Conservation (phyloP, 2,888 invertebrate genomes). For the Cryptophagus acutangulus region DNA sequence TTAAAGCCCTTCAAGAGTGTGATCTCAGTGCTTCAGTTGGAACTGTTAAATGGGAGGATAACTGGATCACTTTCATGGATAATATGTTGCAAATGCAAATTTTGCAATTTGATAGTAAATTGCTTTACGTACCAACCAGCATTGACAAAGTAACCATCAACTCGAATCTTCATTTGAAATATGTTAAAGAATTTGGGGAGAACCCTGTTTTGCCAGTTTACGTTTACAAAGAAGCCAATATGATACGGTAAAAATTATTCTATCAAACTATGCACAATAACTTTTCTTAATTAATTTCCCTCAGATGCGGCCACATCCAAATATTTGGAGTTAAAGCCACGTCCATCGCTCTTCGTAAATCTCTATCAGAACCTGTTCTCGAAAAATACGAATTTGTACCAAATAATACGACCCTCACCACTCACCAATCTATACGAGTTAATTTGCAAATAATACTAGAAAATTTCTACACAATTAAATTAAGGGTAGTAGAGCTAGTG, state of each 20-base stretch:
- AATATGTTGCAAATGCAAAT: conserved; percentile 76
- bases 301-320: conserved; percentile 69
- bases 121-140: conserved; percentile 64
- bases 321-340: conserved; percentile 72
- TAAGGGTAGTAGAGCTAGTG: conserved; percentile 40
- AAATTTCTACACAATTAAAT: conserved; percentile 55
- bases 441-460: conserved; percentile 69
- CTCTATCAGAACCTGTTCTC: conserved; percentile 68
- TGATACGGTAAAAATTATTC: conserved; percentile 35
- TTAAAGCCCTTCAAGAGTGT: conserved; percentile 29
- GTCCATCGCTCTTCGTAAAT: conserved; percentile 64
- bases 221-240: conserved; percentile 43
- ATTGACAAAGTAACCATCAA: conserved; percentile 51
- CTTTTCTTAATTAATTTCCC: too few relatives aligned
- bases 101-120: conserved; percentile 60
- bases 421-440: conserved; percentile 50
- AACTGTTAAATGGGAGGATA: conserved; percentile 41
- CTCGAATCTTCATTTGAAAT: conserved; percentile 39
- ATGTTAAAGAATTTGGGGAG: conserved; percentile 14
- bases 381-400: conserved; percentile 73
- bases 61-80: conserved; percentile 87
- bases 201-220: conserved; percentile 37
- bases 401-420: conserved; percentile 44
- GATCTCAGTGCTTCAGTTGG: conserved; percentile 23
- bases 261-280: too few relatives aligned